Evolutionary conservation across 2,888 invertebrate species (phyloP).

Genomic region (Melanostoma scalare): DNA sequence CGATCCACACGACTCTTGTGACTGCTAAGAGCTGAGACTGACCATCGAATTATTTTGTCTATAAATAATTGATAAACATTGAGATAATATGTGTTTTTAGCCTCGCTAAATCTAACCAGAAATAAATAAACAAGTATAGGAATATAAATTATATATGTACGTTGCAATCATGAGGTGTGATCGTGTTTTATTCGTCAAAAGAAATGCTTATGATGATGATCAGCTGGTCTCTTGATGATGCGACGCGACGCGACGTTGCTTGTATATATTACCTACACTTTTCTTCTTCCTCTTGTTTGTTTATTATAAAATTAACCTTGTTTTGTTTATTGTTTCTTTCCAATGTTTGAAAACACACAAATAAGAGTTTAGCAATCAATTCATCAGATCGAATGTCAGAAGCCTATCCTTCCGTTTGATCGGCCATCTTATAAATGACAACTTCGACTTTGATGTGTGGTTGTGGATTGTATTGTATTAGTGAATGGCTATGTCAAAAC

Average conservation of each 20-base stretch:
- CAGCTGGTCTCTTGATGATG: conserved; percentile 44
- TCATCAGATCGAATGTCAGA: conserved; percentile 25
- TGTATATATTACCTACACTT: conserved; percentile 30
- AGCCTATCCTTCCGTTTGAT: background rate
- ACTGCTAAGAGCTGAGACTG: background rate
- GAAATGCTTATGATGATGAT: conserved; percentile 51
- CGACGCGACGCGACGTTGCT: conserved; percentile 3
- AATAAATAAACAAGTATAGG: conserved; percentile 40
- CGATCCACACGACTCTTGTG: conserved; percentile 16
- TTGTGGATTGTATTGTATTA: conserved; percentile 12
- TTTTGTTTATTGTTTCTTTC: conserved; percentile 7
- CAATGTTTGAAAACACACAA: background rate
- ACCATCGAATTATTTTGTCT: conserved; percentile 48
- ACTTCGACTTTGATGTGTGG: too few species aligned
- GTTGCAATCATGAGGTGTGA: conserved; percentile 59
- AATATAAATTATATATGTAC: conserved; percentile 19
- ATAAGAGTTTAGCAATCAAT: conserved; percentile 17
- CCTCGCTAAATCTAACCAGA: conserved; percentile 33
- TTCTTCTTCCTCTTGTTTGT: background rate
- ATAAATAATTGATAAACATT: conserved; percentile 63
- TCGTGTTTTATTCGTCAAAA: conserved; percentile 63
- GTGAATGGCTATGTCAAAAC: background rate
- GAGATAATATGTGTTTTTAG: conserved; percentile 46
- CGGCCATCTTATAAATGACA: too few species aligned
- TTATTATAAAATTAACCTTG: conserved; percentile 33